Evolutionary conservation across 1,140 invertebrate species (phyloP).

Genomic region (Macrocentrus cingulum): DNA sequence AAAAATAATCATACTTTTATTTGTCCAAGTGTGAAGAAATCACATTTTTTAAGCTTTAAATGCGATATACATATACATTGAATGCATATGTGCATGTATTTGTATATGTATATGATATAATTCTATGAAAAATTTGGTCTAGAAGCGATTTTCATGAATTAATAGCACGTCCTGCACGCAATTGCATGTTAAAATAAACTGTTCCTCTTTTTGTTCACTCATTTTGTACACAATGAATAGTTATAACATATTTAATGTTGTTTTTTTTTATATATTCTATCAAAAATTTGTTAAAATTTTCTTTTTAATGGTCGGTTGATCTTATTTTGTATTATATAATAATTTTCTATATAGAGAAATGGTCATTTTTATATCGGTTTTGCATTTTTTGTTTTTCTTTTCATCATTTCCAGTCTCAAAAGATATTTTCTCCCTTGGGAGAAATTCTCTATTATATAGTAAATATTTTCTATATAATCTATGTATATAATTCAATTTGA

Average conservation of each 20-base stretch:
- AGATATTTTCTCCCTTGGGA: background rate
- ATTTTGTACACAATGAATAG: slow-evolving; percentile 9
- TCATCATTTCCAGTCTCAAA: background rate
- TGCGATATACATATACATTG: no score
- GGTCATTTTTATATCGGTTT: slow-evolving; percentile 2
- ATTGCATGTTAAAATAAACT: slow-evolving; percentile 16
- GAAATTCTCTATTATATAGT: background rate
- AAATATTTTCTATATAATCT: background rate
- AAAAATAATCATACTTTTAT: no score
- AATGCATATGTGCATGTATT: no score
- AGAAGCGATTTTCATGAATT: slow-evolving; percentile 25
- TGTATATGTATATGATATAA: no score
- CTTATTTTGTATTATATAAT: slow-evolving; percentile 1
- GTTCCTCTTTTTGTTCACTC: slow-evolving; percentile 1
- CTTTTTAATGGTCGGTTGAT: slow-evolving; percentile 27
- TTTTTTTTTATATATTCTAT: slow-evolving; percentile 21
- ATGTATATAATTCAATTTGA: no score
- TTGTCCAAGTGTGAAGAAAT: no score
- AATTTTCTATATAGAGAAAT: background rate
- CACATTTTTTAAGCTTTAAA: no score
- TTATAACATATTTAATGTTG: slow-evolving; percentile 14
- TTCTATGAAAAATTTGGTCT: slow-evolving; percentile 25
- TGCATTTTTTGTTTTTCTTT: background rate
- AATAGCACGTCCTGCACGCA: slow-evolving; percentile 11
- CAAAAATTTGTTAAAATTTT: slow-evolving; percentile 25